These are phyloP conservation scores for Callocephalon fimbriatum DNA, from an alignment of 2,113 vertebrate genomes.

Conservation along the genomic window DNA sequence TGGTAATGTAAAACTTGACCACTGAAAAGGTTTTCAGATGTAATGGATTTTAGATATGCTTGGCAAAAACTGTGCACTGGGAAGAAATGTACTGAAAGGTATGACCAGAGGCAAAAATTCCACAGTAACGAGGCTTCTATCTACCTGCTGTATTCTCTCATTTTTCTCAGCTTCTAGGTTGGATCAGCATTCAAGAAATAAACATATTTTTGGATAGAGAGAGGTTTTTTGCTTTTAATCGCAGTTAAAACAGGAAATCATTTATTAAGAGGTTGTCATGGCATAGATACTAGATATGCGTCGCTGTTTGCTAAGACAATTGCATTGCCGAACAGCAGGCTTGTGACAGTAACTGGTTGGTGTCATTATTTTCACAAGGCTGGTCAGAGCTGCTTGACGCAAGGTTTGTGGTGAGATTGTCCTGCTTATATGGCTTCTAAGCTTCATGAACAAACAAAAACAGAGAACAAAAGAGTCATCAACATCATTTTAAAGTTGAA, in stretches of 20 bases:
- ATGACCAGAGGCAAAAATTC: conserved; percentile 17
- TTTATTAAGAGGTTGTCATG: not conserved
- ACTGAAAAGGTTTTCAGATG: conserved; percentile 23
- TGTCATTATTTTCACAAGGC: not conserved
- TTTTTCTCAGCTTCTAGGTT: not conserved
- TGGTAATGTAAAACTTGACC: not conserved
- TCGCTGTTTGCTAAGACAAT: not conserved
- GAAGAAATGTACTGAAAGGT: not conserved
- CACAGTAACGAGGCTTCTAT: not conserved
- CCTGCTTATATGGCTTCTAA: not conserved
- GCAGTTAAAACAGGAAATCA: not conserved
- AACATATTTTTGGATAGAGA: not conserved
- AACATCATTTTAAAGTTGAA: not conserved
- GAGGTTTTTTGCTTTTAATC: not conserved
- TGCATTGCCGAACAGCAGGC: accelerated
- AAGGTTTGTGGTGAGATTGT: not conserved
- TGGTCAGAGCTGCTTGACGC: not conserved
- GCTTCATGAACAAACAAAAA: not conserved
- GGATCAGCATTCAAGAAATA: not conserved
- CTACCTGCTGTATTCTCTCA: not conserved
- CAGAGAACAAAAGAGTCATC: not conserved
- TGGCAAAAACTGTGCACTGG: not conserved
- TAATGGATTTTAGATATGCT: conserved; percentile 18
- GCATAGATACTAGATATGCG: not conserved
- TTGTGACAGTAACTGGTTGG: not conserved